Conservation (phyloP, 2,797 vertebrate species). For the Capromys pilorides region DNA sequence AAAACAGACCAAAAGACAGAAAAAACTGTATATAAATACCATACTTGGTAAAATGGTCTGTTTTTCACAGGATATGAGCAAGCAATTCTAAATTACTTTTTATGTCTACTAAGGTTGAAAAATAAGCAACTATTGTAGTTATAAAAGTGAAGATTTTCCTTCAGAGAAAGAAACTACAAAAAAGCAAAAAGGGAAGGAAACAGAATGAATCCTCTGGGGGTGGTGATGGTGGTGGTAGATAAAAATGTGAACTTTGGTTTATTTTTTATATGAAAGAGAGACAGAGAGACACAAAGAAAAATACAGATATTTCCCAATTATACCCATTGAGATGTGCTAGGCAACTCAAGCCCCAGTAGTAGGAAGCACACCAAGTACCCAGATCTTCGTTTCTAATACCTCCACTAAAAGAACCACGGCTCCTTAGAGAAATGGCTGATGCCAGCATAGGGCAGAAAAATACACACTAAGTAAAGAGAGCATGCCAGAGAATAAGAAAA, state of each 20-base stretch:
- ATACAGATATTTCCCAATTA: not conserved
- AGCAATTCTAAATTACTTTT: conserved; percentile 48
- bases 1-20: not conserved
- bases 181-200: not conserved
- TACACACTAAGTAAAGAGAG: not conserved
- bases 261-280: not conserved
- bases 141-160: not conserved
- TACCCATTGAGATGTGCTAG: not conserved
- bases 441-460: not conserved
- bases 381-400: not conserved
- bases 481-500: not conserved
- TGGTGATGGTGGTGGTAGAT: not conserved
- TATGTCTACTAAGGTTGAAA: not conserved
- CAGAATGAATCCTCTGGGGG: not conserved
- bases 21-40: not conserved
- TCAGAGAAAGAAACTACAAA: conserved; percentile 40
- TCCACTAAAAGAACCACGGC: not conserved
- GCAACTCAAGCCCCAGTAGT: not conserved
- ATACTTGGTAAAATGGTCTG: not conserved
- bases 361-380: not conserved
- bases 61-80: not conserved
- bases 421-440: not conserved
- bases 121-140: conserved; percentile 19
- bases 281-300: not conserved
- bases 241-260: not conserved